Percentiles rank a stretch among this genome's conserved stretches.
Evolutionary conservation across 2,113 vertebrate genomes (phyloP).

Genomic region (Copsychus sechellarum): DNA sequence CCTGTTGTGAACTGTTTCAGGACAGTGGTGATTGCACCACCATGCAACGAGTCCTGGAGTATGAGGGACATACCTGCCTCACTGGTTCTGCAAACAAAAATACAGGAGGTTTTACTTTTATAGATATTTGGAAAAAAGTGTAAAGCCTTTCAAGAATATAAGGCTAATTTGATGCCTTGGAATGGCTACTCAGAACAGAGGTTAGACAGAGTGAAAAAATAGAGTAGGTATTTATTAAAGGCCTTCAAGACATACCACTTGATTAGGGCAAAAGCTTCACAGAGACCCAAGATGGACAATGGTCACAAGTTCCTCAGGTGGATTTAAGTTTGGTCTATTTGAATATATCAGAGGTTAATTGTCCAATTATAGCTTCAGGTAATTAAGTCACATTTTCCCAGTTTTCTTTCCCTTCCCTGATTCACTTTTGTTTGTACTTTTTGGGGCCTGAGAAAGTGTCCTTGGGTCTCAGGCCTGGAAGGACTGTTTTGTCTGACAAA

Average conservation of each 20-base stretch:
- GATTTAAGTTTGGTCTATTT: background rate
- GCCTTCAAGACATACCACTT: background rate
- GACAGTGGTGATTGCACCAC: accelerated
- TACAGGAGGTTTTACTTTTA: background rate
- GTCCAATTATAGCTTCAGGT: background rate
- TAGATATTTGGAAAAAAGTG: background rate
- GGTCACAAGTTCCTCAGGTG: background rate
- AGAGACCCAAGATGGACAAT: background rate
- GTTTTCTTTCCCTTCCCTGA: background rate
- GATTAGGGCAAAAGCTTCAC: accelerated
- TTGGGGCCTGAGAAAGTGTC: background rate
- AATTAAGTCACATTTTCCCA: background rate
- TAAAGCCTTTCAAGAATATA: background rate
- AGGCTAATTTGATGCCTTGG: background rate
- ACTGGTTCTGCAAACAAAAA: background rate
- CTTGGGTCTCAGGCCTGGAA: background rate
- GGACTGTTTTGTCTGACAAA: background rate
- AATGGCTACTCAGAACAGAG: background rate
- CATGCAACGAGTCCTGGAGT: background rate
- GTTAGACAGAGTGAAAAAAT: background rate
- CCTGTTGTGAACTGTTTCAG: background rate
- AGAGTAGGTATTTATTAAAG: background rate
- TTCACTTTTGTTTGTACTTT: background rate
- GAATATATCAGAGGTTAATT: background rate
- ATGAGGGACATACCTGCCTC: background rate